A percentile compares a stretch with the other conserved stretches of the same genome.
Evolutionary conservation across 2,888 invertebrate genomes (phyloP).

Genomic region (Rhagium mordax): DNA sequence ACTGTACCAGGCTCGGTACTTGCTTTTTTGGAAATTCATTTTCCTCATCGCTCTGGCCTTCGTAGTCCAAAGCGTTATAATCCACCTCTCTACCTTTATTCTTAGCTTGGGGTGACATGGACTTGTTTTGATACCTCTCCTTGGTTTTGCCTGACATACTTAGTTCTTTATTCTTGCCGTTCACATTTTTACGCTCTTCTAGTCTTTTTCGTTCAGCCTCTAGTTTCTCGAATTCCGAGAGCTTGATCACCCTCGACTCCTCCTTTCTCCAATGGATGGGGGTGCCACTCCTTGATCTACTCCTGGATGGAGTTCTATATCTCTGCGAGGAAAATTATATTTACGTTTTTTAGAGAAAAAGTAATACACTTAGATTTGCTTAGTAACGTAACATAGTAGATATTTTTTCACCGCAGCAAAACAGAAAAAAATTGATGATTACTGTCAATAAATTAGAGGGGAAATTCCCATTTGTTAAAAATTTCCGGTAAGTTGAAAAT

Average conservation of each 20-base stretch:
- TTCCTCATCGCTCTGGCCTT: constrained; percentile 68
- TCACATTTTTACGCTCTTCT: constrained; percentile 68
- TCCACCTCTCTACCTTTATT: constrained; percentile 71
- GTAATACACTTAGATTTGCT: too few species aligned
- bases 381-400: too few species aligned
- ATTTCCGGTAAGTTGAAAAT: too few species aligned
- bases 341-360: not conserved
- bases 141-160: not conserved
- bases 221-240: constrained; percentile 84
- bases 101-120: constrained; percentile 48
- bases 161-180: constrained; percentile 22
- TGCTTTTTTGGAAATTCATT: constrained; percentile 61
- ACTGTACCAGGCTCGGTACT: constrained; percentile 68
- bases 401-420: too few species aligned
- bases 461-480: too few species aligned
- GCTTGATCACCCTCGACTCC: constrained; percentile 86
- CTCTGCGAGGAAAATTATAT: constrained; percentile 72
- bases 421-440: too few species aligned
- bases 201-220: constrained; percentile 78
- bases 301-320: constrained; percentile 88
- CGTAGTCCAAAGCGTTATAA: constrained; percentile 83
- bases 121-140: constrained; percentile 24
- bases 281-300: constrained; percentile 89
- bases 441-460: too few species aligned
- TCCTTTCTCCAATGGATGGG: constrained; percentile 97